Base-by-base conservation (phyloP, 2,113 vertebrate genomes). In the Psittacus erithacus region DNA sequence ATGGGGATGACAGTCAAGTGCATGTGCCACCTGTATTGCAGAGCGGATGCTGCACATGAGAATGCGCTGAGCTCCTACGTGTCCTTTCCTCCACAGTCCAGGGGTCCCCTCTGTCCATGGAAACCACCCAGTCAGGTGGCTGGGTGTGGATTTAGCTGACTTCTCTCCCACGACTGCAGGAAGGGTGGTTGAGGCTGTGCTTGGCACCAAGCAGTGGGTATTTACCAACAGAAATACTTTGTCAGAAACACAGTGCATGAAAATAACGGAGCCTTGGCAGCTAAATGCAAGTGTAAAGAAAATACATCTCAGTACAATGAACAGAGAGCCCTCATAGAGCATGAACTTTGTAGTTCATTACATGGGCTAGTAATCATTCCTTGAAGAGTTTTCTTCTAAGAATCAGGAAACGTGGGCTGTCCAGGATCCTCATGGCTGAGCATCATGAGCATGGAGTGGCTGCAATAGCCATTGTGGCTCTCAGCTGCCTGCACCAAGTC, bases 401-500 rank as follows among this genome's bases (percentile, higher is more conserved):
- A 59, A 65, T 82, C 79, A 55, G 71, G 88, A 55, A 80, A 53
- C 0, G 2, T 28, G 47, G 49, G 39, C 31, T 5, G 9, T 22
- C 64, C 29, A 31, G 76, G 80, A 77, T 81, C 13, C 27, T 71
- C 18, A 1, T 24, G 80, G 39, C 50, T 81, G 68, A 93, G 55
- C 59, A 52, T 3, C 60, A 22, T 0, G 4, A 76, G 31, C 63
- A 53, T 0, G 0, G 46, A 39, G 76, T 9, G 15, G 12, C 23
- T 78, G 62, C 7, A 44, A 0, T 43, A 20, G 23, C 44, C n/a
- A 5, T 43, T 10, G 4, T 0, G 1, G 47, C 46, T 50, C 38
- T 47, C 0, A 0, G 49, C 46, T 82, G 15, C 33, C 64, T 1
- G 1, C 0, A 0, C 44, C 2, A 4, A 11, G 3, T 79, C 59